Base-by-base conservation (phyloP, 1,140 invertebrate species). In the Drosophila ercepeae region DNA sequence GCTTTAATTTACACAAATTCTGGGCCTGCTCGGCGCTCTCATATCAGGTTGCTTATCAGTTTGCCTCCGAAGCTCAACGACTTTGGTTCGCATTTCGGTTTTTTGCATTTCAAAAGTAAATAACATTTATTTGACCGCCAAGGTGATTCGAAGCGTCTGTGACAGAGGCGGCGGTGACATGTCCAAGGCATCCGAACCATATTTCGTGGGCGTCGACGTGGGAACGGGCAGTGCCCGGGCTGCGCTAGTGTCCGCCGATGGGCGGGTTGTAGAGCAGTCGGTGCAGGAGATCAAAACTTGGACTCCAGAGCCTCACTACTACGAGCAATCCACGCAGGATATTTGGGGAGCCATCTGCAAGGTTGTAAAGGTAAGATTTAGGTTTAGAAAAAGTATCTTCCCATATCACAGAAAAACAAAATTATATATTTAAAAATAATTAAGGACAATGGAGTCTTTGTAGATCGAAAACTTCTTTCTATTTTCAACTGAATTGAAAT, bases 161-260 rank as follows among this genome's bases (percentile, higher is more conserved):
- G 41, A 27, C 44, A 5, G 13, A 51, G 53, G 9, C 45, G 21
- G 32, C 42, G 36, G 16, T 23, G 49, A 46, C 29, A 59, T 68
- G 75, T 39, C 64, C 23, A 21, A 45, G 25, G 11, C 53, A 23
- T 18, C 53, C 9, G 42, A 45, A 42, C 21, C 44, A 19, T 95
- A 94, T 90, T 98, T 96, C 91, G 93, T 99, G 83, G 97, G 97
- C 53, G 96, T 99, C 14, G 98, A 99, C 92, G 97, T 99, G 16
- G 98, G 98, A 19, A 98, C 97, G 5, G 95, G 95, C 32, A 98
- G 97, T 92, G 97, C 95, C 8, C 91, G 98, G 63, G 97, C 96
- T 14, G 97, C 95, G 29, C 89, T 99, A 18, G 95, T 98, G 7
- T 90, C 93, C 34, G 83, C 92, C 1, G 83, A 92, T 39, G 97